phyloP scores from a whole-genome alignment of 2,113 vertebrate species.

The Hippocampus zosterae region DNA sequence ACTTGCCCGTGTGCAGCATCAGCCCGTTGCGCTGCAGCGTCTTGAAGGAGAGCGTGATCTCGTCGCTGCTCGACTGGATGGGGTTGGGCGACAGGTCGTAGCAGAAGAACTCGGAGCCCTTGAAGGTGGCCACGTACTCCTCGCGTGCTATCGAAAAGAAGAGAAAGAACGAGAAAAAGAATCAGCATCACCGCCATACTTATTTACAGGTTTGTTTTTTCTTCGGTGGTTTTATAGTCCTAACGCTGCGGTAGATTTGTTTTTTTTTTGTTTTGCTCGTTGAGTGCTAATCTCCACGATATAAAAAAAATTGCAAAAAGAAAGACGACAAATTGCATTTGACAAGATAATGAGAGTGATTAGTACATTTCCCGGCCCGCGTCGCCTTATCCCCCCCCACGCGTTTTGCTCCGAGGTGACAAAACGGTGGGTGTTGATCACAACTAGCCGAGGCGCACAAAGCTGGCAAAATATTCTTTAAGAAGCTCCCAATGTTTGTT shows the following conservation, averaged over 20 bases:
- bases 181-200: background rate
- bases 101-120: conserved; percentile 99
- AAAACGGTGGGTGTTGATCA: conserved; percentile 63
- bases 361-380: conserved; percentile 28
- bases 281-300: background rate
- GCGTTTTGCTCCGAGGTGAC: conserved; percentile 46
- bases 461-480: conserved; percentile 56
- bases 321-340: background rate
- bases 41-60: conserved; percentile 99
- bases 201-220: background rate
- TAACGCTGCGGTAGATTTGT: background rate
- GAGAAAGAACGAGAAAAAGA: conserved; percentile 13
- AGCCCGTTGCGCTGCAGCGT: conserved; percentile 98
- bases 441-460: conserved; percentile 48
- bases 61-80: conserved; percentile 98
- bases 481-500: conserved; percentile 57
- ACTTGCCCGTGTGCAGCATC: conserved; percentile 99
- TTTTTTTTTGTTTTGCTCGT: too few species aligned
- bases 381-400: conserved; percentile 42
- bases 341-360: conserved; percentile 38
- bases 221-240: background rate
- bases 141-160: conserved; percentile 80
- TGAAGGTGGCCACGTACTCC: conserved; percentile 97
- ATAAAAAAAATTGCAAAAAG: background rate
- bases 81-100: conserved; percentile 98